phyloP scores from a whole-genome alignment of 2,113 vertebrate genomes.

The Neotragus pygmaeus region DNA sequence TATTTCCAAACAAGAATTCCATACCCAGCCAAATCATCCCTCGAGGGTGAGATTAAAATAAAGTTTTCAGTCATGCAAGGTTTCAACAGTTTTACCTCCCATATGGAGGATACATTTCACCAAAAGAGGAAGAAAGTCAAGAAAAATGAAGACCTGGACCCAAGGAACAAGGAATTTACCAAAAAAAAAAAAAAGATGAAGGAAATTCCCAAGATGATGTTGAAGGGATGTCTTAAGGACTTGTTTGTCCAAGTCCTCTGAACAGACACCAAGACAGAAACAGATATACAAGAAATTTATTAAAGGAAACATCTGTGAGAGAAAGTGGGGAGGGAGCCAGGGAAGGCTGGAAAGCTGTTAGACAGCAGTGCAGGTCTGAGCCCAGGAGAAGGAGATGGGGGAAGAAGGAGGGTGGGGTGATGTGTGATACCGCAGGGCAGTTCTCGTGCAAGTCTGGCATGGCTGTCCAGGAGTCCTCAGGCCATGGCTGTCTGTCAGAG shows the following conservation, averaged over 20 bases:
- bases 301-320: background rate
- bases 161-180: background rate
- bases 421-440: background rate
- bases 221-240: background rate
- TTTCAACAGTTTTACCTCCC: constrained; percentile 60
- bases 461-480: background rate
- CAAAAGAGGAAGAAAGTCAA: constrained; percentile 28
- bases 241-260: background rate
- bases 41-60: constrained; percentile 55
- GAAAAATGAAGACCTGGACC: background rate
- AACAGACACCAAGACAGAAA: background rate
- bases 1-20: constrained; percentile 61
- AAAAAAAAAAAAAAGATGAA: background rate
- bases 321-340: background rate
- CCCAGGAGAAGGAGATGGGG: background rate
- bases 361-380: background rate
- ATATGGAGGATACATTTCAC: constrained; percentile 37
- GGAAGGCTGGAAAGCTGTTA: background rate
- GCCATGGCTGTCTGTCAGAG: background rate
- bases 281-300: background rate
- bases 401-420: background rate
- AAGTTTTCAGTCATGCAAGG: constrained; percentile 48
- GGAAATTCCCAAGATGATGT: background rate
- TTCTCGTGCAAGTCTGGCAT: background rate
- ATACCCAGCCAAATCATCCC: constrained; percentile 60